Evolutionary conservation across 2,113 vertebrate species (phyloP).

Genomic region (Panurus biarmicus): DNA sequence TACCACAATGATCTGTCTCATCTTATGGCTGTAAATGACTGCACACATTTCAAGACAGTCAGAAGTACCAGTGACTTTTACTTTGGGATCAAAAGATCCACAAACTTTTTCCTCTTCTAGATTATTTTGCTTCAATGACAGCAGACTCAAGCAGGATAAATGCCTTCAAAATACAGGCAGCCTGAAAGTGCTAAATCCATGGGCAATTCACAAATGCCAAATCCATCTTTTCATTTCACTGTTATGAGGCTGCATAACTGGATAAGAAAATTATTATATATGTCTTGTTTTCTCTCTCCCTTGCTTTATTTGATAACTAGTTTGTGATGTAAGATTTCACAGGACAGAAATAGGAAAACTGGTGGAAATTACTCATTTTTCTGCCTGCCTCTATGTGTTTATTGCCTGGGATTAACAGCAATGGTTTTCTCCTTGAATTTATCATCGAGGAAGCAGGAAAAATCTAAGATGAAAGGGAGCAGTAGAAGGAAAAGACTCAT

Average conservation of each 20-base stretch:
- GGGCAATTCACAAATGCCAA: neutral
- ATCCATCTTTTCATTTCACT: neutral
- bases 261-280: neutral
- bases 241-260: neutral
- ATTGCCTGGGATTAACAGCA: neutral
- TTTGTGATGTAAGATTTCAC: neutral
- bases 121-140: neutral
- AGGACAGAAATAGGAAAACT: neutral
- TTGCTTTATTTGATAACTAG: neutral
- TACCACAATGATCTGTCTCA: neutral
- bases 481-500: neutral
- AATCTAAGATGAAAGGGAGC: neutral
- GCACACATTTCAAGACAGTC: neutral
- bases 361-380: neutral
- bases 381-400: neutral
- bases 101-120: neutral
- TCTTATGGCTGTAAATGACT: neutral
- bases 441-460: neutral
- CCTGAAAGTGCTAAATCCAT: neutral
- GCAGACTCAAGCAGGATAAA: neutral
- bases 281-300: neutral
- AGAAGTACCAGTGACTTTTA: neutral
- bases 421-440: neutral
- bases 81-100: neutral
- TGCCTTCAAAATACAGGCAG: neutral